phyloP scores from a whole-genome alignment of 2,113 vertebrate genomes.

The Odobenus rosmarus region DNA sequence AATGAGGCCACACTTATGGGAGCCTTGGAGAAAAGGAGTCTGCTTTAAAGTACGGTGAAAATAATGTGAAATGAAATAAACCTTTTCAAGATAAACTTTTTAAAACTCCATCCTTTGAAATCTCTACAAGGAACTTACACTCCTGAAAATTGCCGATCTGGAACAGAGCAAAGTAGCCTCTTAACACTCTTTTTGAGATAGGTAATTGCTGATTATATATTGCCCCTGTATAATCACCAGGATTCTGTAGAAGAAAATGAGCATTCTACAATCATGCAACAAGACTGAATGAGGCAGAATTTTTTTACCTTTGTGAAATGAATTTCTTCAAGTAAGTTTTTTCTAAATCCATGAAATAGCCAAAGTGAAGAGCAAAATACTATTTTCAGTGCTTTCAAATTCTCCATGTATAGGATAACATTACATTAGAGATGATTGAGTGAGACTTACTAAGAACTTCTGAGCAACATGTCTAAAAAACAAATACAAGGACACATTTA shows the following conservation, averaged over 20 bases:
- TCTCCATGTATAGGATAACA: neutral
- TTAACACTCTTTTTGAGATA: neutral
- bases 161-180: neutral
- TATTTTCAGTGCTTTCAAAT: neutral
- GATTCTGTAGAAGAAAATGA: neutral
- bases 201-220: neutral
- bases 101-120: neutral
- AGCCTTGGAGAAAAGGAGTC: neutral
- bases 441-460: neutral
- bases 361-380: neutral
- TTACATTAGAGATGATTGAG: neutral
- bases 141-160: neutral
- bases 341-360: neutral
- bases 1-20: neutral
- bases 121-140: neutral
- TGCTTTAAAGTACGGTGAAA: slow-evolving; percentile 1
- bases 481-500: neutral
- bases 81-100: neutral
- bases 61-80: slow-evolving; percentile 27
- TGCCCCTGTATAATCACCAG: neutral
- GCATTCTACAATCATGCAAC: neutral
- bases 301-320: slow-evolving; percentile 4
- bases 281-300: neutral
- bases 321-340: neutral
- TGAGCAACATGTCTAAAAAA: neutral